Evolutionary conservation across 2,888 invertebrate species (phyloP).

Genomic region (Cerceris rybyensis): DNA sequence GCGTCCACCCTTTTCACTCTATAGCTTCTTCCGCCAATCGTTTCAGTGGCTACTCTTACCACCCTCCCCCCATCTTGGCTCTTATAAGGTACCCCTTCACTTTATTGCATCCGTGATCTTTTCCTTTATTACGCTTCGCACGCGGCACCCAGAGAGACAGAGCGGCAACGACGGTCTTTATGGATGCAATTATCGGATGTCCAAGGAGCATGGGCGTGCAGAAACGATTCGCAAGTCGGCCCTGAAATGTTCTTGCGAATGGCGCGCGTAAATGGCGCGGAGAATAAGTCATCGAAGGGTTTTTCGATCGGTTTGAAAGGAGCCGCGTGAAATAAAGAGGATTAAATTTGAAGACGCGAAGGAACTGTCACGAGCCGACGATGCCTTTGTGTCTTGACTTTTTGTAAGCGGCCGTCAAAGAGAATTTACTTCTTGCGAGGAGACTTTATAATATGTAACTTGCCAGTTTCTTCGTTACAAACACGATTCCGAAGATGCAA

Average conservation of each 20-base stretch:
- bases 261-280: neutral
- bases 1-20: neutral
- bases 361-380: neutral
- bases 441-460: no score
- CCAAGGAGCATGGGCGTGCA: conserved; percentile 30
- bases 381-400: neutral
- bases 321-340: conserved; percentile 23
- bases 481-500: no score
- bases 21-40: neutral
- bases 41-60: conserved; percentile 3
- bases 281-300: conserved; percentile 9
- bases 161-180: conserved; percentile 49
- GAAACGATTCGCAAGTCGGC: conserved; percentile 39
- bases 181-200: conserved; percentile 61
- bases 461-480: neutral
- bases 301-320: conserved; percentile 19
- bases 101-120: conserved; percentile 64
- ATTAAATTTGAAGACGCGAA: neutral
- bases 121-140: conserved; percentile 61
- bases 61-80: conserved; percentile 14
- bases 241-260: conserved; percentile 35
- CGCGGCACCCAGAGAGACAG: conserved; percentile 26
- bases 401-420: neutral
- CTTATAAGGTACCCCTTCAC: conserved; percentile 44
- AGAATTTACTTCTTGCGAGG: no score